A percentile compares a stretch with the other conserved stretches of the same genome.
Evolutionary conservation across 1,140 invertebrate species (phyloP).

Genomic region (Capitella teleta): DNA sequence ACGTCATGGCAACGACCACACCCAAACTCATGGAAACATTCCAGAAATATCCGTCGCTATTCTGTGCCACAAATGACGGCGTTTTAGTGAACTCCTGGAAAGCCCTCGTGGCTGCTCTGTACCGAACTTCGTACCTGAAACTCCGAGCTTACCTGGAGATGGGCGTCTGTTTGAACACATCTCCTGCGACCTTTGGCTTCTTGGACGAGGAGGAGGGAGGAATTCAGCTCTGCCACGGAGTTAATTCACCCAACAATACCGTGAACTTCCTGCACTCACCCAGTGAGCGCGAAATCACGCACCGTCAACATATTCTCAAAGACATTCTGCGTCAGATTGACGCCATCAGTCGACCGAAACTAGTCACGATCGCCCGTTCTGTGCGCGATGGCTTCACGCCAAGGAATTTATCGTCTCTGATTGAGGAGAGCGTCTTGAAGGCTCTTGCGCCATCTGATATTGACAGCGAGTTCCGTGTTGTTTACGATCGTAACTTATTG

Average conservation of each 20-base stretch:
- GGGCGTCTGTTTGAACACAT: slow-evolving; percentile 20
- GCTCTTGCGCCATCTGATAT: too few relatives aligned
- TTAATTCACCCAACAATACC: slow-evolving; percentile 18
- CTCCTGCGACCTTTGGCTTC: slow-evolving; percentile 15
- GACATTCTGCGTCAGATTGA: slow-evolving; percentile 11
- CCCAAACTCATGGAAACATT: neutral
- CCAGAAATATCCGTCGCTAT: neutral
- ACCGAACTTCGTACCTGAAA: slow-evolving; percentile 4
- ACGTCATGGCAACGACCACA: neutral
- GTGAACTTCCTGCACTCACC: slow-evolving; percentile 19
- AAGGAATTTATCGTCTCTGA: too few relatives aligned
- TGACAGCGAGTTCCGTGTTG: too few relatives aligned
- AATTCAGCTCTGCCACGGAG: slow-evolving; percentile 20
- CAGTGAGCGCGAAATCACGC: slow-evolving; percentile 13
- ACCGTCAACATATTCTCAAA: slow-evolving; percentile 12
- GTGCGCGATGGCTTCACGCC: slow-evolving; percentile 27
- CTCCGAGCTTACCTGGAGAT: slow-evolving; percentile 14
- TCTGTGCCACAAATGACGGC: neutral
- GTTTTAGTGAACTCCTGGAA: neutral
- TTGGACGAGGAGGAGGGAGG: neutral
- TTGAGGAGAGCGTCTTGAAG: too few relatives aligned
- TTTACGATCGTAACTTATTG: too few relatives aligned
- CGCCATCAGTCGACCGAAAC: slow-evolving; percentile 2
- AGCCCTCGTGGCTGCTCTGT: neutral
- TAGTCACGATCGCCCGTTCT: slow-evolving; percentile 24